A percentile compares a stretch with the other conserved stretches of the same genome.
phyloP scores from a whole-genome alignment of 2,797 vertebrate species.

The Anguilla obscura region DNA sequence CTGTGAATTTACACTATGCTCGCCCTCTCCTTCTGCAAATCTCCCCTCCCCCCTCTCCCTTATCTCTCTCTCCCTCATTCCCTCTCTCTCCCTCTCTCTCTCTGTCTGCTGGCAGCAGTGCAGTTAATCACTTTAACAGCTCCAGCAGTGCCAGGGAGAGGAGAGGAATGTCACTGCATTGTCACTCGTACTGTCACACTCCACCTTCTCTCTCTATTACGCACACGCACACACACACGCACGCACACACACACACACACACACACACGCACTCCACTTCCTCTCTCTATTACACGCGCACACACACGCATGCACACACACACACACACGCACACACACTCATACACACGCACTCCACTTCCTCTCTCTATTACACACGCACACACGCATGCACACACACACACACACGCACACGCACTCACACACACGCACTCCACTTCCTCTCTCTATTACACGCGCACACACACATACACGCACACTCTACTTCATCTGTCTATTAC shows the following conservation, averaged over 20 bases:
- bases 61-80: not conserved
- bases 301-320: not conserved
- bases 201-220: not conserved
- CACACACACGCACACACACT: not conserved
- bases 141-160: not conserved
- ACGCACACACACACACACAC: constrained; percentile 49
- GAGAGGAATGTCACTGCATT: not conserved
- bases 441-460: not conserved
- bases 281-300: not conserved
- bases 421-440: not conserved
- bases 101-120: constrained; percentile 25
- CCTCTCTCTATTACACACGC: not conserved
- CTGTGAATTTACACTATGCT: not conserved
- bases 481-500: no score
- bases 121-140: constrained; percentile 14
- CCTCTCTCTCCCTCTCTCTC: constrained; percentile 30
- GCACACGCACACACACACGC: constrained; percentile 44
- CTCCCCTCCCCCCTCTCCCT: not conserved
- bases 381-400: constrained; percentile 24
- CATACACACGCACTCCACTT: no score
- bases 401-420: not conserved
- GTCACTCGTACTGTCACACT: constrained; percentile 6
- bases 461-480: no score
- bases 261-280: constrained; percentile 30
- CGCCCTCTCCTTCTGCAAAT: not conserved